Percentiles rank a stretch among this genome's conserved stretches.
Evolutionary conservation across 1,140 invertebrate genomes (phyloP).

Genomic region (Xylocopa sonorina): DNA sequence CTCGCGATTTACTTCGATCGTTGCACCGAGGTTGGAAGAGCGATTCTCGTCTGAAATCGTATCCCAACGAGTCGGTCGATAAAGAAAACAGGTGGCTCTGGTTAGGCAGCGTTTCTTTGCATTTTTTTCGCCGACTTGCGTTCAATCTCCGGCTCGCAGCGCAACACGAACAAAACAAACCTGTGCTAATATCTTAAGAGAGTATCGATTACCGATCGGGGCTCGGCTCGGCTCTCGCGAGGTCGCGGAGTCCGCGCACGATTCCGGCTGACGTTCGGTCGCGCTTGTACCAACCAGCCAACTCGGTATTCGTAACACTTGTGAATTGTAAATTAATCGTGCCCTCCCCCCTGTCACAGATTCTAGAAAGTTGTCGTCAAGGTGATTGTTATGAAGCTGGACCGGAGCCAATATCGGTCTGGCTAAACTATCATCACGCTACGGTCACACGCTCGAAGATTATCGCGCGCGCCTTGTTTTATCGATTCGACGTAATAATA

Average conservation of each 20-base stretch:
- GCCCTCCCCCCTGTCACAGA: constrained; percentile 27
- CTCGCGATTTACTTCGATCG: no score
- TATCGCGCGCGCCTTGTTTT: constrained; percentile 2
- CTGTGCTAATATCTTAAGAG: constrained; percentile 43
- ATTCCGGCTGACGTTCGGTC: constrained; percentile 39
- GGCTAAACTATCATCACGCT: constrained; percentile 1
- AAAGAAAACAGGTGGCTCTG: background rate
- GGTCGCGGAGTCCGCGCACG: background rate
- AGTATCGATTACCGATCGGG: constrained; percentile 44
- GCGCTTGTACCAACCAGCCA: constrained; percentile 36
- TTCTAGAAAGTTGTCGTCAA: constrained; percentile 65
- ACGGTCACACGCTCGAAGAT: background rate
- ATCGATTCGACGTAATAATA: constrained; percentile 18
- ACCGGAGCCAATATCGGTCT: constrained; percentile 47
- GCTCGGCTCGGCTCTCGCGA: background rate
- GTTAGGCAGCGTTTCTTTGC: background rate
- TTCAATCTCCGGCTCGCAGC: background rate
- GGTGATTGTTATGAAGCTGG: constrained; percentile 62
- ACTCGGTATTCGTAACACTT: constrained; percentile 11
- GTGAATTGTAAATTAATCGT: constrained; percentile 59
- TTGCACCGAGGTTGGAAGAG: no score
- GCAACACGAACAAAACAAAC: constrained; percentile 33
- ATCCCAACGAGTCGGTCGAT: background rate
- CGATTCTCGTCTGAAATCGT: no score
- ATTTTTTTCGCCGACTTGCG: background rate